phyloP scores from a whole-genome alignment of 2,888 invertebrate species.

The Ophion ventricosus region DNA sequence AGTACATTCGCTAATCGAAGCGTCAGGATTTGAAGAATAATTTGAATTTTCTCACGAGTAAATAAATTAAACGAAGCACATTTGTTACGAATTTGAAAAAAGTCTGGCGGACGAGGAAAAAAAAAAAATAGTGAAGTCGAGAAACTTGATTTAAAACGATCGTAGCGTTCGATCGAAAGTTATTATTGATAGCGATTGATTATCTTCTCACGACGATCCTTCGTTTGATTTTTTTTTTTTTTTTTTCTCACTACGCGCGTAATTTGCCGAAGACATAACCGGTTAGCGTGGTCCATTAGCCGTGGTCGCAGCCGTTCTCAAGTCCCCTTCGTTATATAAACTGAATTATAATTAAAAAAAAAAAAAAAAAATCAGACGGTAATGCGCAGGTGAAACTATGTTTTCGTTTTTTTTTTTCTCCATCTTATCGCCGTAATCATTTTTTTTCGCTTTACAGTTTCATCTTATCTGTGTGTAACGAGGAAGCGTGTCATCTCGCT shows the following conservation, averaged over 20 bases:
- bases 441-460: not conserved
- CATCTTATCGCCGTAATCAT: not conserved
- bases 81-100: too few species aligned
- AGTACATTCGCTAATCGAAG: too few species aligned
- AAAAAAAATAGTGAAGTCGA: too few species aligned
- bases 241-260: too few species aligned
- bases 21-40: too few species aligned
- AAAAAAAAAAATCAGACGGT: constrained; percentile 3
- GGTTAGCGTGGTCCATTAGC: constrained; percentile 43
- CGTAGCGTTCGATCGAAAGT: not conserved
- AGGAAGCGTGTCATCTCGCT: not conserved
- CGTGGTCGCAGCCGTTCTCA: constrained; percentile 43
- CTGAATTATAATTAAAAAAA: constrained; percentile 23
- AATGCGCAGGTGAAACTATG: not conserved
- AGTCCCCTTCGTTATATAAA: constrained; percentile 42
- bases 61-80: too few species aligned
- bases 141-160: too few species aligned
- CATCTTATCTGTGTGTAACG: not conserved
- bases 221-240: constrained; percentile 30
- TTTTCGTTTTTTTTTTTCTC: not conserved
- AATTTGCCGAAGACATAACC: constrained; percentile 22
- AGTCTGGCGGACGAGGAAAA: too few species aligned
- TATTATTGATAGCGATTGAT: not conserved
- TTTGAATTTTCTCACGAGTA: too few species aligned
- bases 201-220: not conserved